Base-by-base conservation (phyloP, 2,797 vertebrate species). In the Acrossocheilus fasciatus region DNA sequence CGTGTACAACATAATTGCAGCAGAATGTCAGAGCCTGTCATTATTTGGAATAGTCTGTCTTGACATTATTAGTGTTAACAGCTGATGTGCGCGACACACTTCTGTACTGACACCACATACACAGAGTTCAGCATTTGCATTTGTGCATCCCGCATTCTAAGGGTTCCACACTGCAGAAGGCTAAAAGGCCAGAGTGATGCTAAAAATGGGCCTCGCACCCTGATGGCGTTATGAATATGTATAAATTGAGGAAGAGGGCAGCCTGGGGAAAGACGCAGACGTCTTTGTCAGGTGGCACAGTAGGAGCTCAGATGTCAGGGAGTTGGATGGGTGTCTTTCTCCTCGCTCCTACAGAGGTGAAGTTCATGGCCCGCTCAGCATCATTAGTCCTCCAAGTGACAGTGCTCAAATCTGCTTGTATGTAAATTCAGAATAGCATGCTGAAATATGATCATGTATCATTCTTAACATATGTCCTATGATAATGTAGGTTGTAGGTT, bases 171-270 rank as follows among this genome's bases (percentile, higher is more conserved):
- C 68, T 52, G 41, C 75, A 85, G 74, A 85, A 72, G 73, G 74
- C 85, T 54, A 79, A 69, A 52, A 79, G 59, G 85, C 88, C 87
- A 82, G 84, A 86, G 82, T 81, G 85, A 64, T 84, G 5, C 88
- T 91, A 89, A 88, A 94, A 91, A 89, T 74, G 81, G 66, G 85
- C 84, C 86, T 90, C 91, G 87, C 89, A 89, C 89, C 86, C 87
- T 87, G 57, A 93, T 47, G 12, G 15, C 0, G 4, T 30, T 26
- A 72, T 95, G 91, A 95, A 95, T 95, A 94, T 95, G 92, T 84
- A 95, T 93, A 91, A 92, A 81, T 15, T 14, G 30, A 14, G 72
- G 34, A 80, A 72, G 45, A 77, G 54, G 86, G 59, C 89, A 83
- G 89, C 93, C 91, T 74, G 79, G 23, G 92, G 93, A 92, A 86